These are phyloP conservation scores for Psilopsiagon aymara DNA, from an alignment of 2,113 vertebrate species.

Conservation along the genomic window DNA sequence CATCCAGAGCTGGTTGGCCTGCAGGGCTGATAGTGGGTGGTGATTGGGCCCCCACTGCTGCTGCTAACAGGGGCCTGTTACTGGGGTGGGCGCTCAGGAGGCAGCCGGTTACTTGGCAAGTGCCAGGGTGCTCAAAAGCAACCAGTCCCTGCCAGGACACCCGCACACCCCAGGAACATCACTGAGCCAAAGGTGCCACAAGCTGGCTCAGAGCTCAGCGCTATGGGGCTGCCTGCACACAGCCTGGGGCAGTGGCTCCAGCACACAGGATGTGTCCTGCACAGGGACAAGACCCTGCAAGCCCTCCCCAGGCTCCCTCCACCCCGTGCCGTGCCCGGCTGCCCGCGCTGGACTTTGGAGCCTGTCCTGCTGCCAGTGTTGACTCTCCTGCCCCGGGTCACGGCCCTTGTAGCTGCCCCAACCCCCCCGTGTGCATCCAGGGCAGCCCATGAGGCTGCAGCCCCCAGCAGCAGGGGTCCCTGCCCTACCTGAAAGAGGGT, in stretches of 20 bases:
- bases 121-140: background rate
- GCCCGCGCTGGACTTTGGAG: slow-evolving; percentile 3
- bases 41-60: background rate
- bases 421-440: background rate
- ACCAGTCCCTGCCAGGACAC: background rate
- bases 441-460: background rate
- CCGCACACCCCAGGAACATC: no score
- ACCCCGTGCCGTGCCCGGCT: fast-evolving
- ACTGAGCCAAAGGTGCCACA: fast-evolving
- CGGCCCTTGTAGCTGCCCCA: background rate
- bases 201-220: background rate
- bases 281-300: fast-evolving
- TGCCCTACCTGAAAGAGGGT: background rate
- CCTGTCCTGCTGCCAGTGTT: background rate
- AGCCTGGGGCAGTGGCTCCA: fast-evolving
- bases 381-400: background rate
- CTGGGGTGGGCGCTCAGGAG: fast-evolving
- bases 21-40: fast-evolving
- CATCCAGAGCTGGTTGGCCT: background rate
- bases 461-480: background rate
- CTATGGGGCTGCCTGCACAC: background rate
- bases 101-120: background rate
- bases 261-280: fast-evolving
- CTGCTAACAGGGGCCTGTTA: fast-evolving
- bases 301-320: background rate